A percentile compares a stretch with the other conserved stretches of the same genome.
Conservation (phyloP, 2,113 vertebrate genomes). For the Thryonomys swinderianus region DNA sequence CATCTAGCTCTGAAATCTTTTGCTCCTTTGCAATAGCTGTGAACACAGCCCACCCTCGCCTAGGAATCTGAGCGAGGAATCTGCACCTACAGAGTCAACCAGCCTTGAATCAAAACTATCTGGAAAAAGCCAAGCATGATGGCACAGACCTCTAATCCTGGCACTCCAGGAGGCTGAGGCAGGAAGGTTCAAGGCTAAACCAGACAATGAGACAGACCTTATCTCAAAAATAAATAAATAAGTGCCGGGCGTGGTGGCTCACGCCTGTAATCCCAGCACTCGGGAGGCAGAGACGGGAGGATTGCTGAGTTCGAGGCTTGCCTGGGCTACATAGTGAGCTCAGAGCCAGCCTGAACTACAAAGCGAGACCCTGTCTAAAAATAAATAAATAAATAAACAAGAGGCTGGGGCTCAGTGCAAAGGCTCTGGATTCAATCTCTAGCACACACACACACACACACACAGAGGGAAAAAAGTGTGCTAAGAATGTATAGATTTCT, state of each 20-base stretch:
- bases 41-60: rapidly evolving
- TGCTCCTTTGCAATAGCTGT: not conserved
- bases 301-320: too few species aligned
- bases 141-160: not conserved
- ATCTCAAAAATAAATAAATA: not conserved
- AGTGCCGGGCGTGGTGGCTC: too few species aligned
- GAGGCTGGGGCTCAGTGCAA: not conserved
- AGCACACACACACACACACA: not conserved
- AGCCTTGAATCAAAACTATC: not conserved
- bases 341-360: too few species aligned
- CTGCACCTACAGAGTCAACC: too few species aligned
- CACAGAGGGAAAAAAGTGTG: not conserved
- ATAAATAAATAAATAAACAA: not conserved
- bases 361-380: too few species aligned
- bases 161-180: not conserved
- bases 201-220: not conserved
- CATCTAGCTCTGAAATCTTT: not conserved
- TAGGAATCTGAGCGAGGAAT: too few species aligned
- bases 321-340: too few species aligned
- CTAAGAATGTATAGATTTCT: too few species aligned
- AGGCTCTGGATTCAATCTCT: not conserved
- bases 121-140: not conserved
- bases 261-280: too few species aligned
- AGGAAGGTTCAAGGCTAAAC: not conserved
- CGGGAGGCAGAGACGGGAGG: too few species aligned